Evolutionary conservation across 53 echinoderm and acorn worm species (phyloP).

Genomic region (Hippasteria phrygiana): DNA sequence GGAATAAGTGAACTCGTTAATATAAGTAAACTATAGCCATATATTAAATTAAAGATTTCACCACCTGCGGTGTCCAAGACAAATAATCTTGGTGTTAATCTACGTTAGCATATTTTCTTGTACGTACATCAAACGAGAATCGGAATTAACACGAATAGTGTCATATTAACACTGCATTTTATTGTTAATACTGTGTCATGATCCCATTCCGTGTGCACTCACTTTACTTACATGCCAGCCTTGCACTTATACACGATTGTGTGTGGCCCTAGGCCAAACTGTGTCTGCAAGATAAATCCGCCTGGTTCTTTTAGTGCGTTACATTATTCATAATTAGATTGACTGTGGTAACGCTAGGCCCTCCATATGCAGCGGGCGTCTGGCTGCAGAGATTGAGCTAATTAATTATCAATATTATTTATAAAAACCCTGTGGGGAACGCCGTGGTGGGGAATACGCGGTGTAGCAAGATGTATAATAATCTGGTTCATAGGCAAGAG

Average conservation of each 20-base stretch:
- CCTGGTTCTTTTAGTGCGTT: constrained; percentile 18
- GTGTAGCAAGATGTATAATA: background rate
- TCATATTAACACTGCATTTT: no score
- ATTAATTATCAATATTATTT: constrained; percentile 60
- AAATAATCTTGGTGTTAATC: no score
- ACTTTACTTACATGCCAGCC: no score
- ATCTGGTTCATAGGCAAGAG: background rate
- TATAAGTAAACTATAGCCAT: no score
- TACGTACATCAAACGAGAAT: no score
- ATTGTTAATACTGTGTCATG: no score
- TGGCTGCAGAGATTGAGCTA: constrained; percentile 1
- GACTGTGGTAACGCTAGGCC: background rate
- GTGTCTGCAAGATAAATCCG: background rate
- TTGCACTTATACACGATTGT: background rate
- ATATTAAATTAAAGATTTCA: no score
- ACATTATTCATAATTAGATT: constrained; percentile 62
- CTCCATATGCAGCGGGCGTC: constrained; percentile 51
- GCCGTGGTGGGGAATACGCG: background rate
- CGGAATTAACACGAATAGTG: no score
- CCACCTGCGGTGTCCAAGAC: no score
- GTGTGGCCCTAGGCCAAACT: constrained; percentile 1
- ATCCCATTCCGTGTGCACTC: no score
- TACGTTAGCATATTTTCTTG: no score
- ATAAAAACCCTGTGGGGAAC: background rate
- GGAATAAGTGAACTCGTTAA: no score